Percentiles rank a stretch among this genome's conserved stretches.
phyloP scores from a whole-genome alignment of 2,113 vertebrate species.

The Paradisaea rubra region DNA sequence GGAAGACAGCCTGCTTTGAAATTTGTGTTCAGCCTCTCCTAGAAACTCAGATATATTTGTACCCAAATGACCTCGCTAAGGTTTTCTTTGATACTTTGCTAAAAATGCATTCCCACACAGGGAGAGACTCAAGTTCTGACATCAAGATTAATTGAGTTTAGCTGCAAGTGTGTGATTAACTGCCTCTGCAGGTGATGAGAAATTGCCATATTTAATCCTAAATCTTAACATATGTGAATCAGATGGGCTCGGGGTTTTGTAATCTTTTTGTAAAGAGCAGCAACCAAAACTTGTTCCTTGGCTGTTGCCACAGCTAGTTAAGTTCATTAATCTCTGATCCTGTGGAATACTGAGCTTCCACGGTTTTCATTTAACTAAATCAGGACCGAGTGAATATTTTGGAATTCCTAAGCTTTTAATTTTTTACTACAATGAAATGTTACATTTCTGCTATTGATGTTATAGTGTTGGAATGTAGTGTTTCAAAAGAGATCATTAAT shows the following conservation, averaged over 20 bases:
- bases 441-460: not conserved
- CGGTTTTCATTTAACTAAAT: not conserved
- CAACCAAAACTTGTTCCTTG: not conserved
- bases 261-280: not conserved
- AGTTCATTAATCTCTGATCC: not conserved
- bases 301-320: not conserved
- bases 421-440: not conserved
- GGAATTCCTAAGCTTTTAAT: not conserved
- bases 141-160: not conserved
- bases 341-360: not conserved
- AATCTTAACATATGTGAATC: not conserved
- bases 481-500: not conserved
- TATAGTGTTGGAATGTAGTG: not conserved
- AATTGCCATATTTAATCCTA: not conserved
- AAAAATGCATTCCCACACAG: not conserved
- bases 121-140: not conserved
- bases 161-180: not conserved
- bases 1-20: not conserved
- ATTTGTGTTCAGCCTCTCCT: not conserved
- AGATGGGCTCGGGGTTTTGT: accelerated
- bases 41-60: not conserved
- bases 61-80: not conserved
- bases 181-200: not conserved
- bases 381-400: not conserved
- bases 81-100: not conserved